Evolutionary conservation across 2,113 vertebrate genomes (phyloP), one percentile per base, ranked within the genome.

Genomic region (Chaetops frenatus): DNA sequence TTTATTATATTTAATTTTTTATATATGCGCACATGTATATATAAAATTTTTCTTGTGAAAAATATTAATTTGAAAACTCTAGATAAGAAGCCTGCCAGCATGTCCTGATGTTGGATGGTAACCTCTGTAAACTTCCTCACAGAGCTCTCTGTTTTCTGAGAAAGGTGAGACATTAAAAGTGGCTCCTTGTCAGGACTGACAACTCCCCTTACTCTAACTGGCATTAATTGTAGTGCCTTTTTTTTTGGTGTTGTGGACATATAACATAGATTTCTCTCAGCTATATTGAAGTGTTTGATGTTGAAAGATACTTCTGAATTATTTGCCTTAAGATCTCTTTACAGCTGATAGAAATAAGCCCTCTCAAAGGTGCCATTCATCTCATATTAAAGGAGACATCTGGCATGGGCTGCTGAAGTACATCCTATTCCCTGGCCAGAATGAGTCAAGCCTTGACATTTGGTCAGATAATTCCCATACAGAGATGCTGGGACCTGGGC

Each of bases 1-100:
- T 94, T 76, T 23, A 50, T 78, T 83, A 51, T 87, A 58, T 73
- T 93, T 65, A 86, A 74, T 70, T 83, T 92, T 95, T 94, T 81
- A 86, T 85, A 54, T 8, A 40, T 29, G 48, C 31, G 53, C 7
- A 16, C 24, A 23, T 14, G 5, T 23, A 54, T 60, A 73, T 44
- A 53, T 10, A n/a, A n/a, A n/a, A n/a, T n/a, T n/a, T n/a, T n/a
- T n/a, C 9, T 28, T 40, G 6, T 48, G 67, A 86, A 94, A 69
- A 44, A 72, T 73, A 17, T 4, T 54, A 51, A 72, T 77, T 29
- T 56, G 38, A 70, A 89, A 90, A 47, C 13, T 51, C 9, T 44
- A 1, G 22, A 24, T 21, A 56, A 87, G 60, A 61, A 91, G 71
- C 6, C 12, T 67, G 18, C 3, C 6, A 60, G 17, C 29, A 29